These are phyloP conservation scores for Pelvicachromis taeniatus DNA, from an alignment of 2,113 vertebrate genomes.

Conservation along the genomic window DNA sequence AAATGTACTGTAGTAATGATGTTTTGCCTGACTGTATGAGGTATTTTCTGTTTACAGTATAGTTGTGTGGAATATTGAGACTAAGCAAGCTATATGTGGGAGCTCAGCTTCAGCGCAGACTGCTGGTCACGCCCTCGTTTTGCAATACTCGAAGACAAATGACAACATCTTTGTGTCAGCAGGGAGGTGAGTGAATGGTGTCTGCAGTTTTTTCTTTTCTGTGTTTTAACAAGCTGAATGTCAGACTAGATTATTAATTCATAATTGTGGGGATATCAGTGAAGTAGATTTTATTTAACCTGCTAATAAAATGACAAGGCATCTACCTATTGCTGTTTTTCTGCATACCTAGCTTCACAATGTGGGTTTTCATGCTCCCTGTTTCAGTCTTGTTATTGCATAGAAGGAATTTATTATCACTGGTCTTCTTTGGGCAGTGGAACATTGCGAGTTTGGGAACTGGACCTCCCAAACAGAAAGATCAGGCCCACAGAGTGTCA, in stretches of 20 bases:
- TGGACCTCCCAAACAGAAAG: conserved; percentile 80
- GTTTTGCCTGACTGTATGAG: not conserved
- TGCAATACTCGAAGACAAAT: conserved; percentile 72
- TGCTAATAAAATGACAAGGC: not conserved
- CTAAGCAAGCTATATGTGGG: conserved; percentile 80
- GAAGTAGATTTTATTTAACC: not conserved
- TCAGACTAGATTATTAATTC: not conserved
- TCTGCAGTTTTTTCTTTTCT: not conserved
- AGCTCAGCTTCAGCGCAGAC: conserved; percentile 74
- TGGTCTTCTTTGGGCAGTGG: conserved; percentile 61
- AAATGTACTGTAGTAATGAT: not conserved
- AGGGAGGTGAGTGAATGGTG: conserved; percentile 76
- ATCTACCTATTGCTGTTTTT: not conserved
- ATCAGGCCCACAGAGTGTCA: conserved; percentile 79
- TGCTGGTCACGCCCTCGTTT: conserved; percentile 65
- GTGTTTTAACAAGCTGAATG: not conserved
- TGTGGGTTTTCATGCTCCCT: not conserved
- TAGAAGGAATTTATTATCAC: not conserved
- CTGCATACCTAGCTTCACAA: not conserved
- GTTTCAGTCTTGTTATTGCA: not conserved
- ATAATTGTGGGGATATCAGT: not conserved
- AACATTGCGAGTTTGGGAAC: conserved; percentile 83
- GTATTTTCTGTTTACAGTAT: conserved; percentile 69
- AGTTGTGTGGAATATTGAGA: conserved; percentile 81
- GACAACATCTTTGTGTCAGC: conserved; percentile 83